A percentile compares a stretch with the other conserved stretches of the same genome.
phyloP scores from a whole-genome alignment of 2,797 vertebrate species.

The Ibycter americanus region DNA sequence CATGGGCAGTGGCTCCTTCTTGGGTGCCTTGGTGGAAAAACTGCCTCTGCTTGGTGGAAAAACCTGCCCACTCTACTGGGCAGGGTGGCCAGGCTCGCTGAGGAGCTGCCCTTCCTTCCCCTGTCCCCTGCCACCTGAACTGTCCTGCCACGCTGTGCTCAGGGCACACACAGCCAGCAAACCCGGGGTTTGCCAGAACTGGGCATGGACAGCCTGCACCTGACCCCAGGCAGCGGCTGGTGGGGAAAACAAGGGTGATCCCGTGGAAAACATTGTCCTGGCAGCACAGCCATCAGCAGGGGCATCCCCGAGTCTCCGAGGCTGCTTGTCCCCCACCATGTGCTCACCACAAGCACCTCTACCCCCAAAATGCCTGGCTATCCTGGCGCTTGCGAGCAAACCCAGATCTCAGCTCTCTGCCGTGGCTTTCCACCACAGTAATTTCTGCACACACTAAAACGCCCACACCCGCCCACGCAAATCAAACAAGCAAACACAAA shows the following conservation, averaged over 20 bases:
- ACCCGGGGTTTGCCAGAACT: accelerated
- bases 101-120: neutral
- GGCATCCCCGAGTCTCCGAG: accelerated
- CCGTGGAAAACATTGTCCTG: accelerated
- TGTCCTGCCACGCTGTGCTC: accelerated
- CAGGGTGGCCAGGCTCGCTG: neutral
- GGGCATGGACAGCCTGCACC: neutral
- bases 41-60: accelerated
- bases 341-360: accelerated
- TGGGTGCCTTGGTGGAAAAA: neutral
- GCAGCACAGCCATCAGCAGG: neutral
- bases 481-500: neutral
- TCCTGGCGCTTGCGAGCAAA: accelerated
- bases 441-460: neutral
- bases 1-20: neutral
- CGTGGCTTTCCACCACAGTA: neutral
- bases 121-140: accelerated
- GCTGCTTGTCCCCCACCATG: neutral
- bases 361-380: neutral
- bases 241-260: neutral
- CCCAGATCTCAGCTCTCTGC: neutral
- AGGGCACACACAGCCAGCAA: accelerated
- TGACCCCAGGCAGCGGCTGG: neutral
- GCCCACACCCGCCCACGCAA: neutral
- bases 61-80: accelerated